These are phyloP conservation scores for Epizoanthus scotinus DNA, from an alignment of 92 coral and sea anemone genomes.

Conservation along the genomic window DNA sequence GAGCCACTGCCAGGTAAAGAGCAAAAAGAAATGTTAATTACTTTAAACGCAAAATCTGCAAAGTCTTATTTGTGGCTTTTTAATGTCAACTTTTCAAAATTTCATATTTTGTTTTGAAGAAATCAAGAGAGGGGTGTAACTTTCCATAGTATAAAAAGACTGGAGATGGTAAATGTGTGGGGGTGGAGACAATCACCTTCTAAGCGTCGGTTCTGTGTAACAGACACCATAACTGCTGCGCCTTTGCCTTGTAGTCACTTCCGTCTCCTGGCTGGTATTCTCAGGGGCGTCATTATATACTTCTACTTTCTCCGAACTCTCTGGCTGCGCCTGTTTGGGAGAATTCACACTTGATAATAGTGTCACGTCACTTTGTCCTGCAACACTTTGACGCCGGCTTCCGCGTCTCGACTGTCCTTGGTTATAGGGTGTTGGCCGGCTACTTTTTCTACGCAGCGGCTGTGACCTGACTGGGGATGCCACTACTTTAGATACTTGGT, in stretches of 20 bases:
- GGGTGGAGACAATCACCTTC: not conserved
- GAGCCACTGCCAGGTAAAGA: too few species aligned
- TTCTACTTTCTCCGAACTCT: not conserved
- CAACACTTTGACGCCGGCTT: conserved; percentile 9
- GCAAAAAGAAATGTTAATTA: too few species aligned
- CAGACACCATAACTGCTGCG: conserved; percentile 27
- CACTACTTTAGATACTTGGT: not conserved
- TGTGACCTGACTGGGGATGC: not conserved
- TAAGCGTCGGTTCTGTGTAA: conserved; percentile 39
- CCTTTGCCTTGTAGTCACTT: not conserved
- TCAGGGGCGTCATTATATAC: not conserved
- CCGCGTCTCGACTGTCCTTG: conserved; percentile 9
- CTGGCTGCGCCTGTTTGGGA: not conserved
- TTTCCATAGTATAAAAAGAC: too few species aligned
- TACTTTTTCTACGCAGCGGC: conserved; percentile 17
- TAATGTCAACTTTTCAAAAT: too few species aligned
- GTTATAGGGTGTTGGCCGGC: conserved; percentile 26
- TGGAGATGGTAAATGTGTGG: too few species aligned
- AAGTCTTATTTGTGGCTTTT: too few species aligned
- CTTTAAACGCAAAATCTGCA: too few species aligned
- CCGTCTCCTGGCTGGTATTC: too few species aligned
- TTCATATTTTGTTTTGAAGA: too few species aligned
- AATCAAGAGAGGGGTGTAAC: too few species aligned
- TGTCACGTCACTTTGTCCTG: not conserved
- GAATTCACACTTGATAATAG: not conserved